Percentiles rank a stretch among this genome's conserved stretches.
phyloP scores from a whole-genome alignment of 1,140 invertebrate species.

The Centruroides sculpturatus region DNA sequence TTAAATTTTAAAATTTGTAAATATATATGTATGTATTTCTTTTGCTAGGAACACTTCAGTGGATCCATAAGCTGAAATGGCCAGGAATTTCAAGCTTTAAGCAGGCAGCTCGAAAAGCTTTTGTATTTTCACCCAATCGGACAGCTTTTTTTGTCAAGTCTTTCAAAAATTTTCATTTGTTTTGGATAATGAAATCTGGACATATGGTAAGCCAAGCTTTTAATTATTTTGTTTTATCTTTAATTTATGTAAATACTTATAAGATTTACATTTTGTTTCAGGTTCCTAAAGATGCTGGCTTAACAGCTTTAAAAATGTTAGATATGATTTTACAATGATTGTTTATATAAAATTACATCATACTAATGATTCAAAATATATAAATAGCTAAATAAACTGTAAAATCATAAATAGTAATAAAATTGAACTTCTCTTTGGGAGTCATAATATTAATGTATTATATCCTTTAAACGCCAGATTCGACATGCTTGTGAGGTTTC shows the following conservation, averaged over 20 bases:
- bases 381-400: no score
- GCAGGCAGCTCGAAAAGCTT: slow-evolving; percentile 32
- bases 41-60: slow-evolving; percentile 41
- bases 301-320: slow-evolving; percentile 36
- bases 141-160: slow-evolving; percentile 50
- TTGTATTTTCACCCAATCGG: slow-evolving; percentile 36
- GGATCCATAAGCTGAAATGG: slow-evolving; percentile 55
- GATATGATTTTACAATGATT: slow-evolving; percentile 28
- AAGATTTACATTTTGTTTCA: slow-evolving; percentile 18
- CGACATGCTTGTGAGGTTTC: no score
- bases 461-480: no score
- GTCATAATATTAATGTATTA: no score
- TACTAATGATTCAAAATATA: no score
- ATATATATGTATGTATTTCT: background rate
- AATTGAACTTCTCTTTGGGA: no score
- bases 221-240: background rate
- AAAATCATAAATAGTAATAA: no score
- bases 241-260: no score
- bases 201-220: slow-evolving; percentile 43
- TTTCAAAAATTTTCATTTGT: slow-evolving; percentile 50
- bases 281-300: slow-evolving; percentile 47
- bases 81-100: slow-evolving; percentile 37
- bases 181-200: slow-evolving; percentile 54
- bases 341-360: no score
- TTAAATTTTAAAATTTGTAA: background rate